Base-by-base conservation (phyloP, 2,888 invertebrate genomes). In the Homarus gammarus region DNA sequence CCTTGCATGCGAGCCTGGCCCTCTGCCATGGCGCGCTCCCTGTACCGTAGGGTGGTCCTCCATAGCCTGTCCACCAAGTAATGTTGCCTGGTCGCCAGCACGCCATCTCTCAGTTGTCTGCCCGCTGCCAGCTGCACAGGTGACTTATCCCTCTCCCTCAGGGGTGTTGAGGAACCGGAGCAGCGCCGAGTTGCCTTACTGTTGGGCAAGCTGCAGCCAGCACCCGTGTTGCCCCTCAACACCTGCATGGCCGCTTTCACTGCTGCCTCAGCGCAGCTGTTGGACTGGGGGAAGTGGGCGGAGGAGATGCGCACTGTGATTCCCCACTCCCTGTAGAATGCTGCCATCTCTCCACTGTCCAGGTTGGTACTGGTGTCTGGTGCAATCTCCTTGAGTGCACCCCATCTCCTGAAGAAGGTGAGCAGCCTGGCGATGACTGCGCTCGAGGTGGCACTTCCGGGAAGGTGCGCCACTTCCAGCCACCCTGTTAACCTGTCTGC, bases 381-480 rank as follows among this genome's bases (percentile, higher is more conserved):
- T 10, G 8, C 18, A 0, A 75, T 31, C 27, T 84, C 31, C 38
- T 84, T 36, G 56, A 56, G 56, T 40, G 49, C 15, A n/a, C 49
- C 75, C 72, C 75, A 84, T n/a, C 64, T 36, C 18, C 33, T 33
- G 84, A 84, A 73, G 49, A 38, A 38, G 51, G 22, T 27, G n/a
- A 33, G 72, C 10, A 73, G 40, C 40, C 36, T 49, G 0, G 56
- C 38, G 36, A 73, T 84, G 31, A 86, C 36, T 77, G 12, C 40
- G 18, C 36, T 2, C 18, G 86, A 77, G 8, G 56, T 49, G 75
- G 61, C 33, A 18, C 61, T 51, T 15, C 56, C 22, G 5, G 61
- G 84, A 84, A 84, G 56, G 27, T 86, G 86, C 2, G 77, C 78
- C 38, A 78, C 36, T 40, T 78, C 78, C 68, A 86, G 77, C n/a